Evolutionary conservation across 2,888 invertebrate genomes (phyloP), one percentile per base, ranked within the genome.

Genomic region (Liposcelis brunnea): DNA sequence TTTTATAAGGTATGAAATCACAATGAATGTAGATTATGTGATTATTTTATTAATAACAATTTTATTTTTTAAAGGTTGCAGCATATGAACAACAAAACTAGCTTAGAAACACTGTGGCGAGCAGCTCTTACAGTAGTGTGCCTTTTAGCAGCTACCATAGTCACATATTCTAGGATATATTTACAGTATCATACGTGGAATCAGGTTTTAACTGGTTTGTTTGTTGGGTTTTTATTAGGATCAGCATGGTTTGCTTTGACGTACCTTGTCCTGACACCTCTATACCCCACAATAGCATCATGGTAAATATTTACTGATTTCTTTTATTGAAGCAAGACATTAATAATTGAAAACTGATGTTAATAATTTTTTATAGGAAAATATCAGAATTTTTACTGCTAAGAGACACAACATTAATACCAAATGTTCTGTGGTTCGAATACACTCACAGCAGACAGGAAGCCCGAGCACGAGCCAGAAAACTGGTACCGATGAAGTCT

Each of bases 341-440:
- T n/a, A n/a, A n/a, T n/a, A n/a, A n/a, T n/a, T n/a, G n/a, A n/a
- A n/a, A 35, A 14, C 12, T 6, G 11, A 5, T 18, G 3, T 16
- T 16, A 26, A 42, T 42, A 26, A 26, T 11, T 42, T 31, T 42
- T 19, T 42, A n/a, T 31, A 90, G 89, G 75, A 81, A 77, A 65
- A 64, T 84, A 52, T 82, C 85, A 47, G 90, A 91, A 66, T 77
- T 84, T 62, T 65, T 90, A 49, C 74, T 91, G 66, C 66, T 91
- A 49, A 71, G 90, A 51, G 91, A 91, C 60, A 86, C 87, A 33
- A 86, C 89, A 1, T 65, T 89, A 47, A 91, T 91, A 60, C 90
- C 90, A 19, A 90, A 91, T 62, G 82, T 91, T 14, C 62, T 90
- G 52, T 90, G 89, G 87, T 91, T 91, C 61, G 90, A 91, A 61